Conservation (phyloP, 2,113 vertebrate species). For the Prinia subflava region DNA sequence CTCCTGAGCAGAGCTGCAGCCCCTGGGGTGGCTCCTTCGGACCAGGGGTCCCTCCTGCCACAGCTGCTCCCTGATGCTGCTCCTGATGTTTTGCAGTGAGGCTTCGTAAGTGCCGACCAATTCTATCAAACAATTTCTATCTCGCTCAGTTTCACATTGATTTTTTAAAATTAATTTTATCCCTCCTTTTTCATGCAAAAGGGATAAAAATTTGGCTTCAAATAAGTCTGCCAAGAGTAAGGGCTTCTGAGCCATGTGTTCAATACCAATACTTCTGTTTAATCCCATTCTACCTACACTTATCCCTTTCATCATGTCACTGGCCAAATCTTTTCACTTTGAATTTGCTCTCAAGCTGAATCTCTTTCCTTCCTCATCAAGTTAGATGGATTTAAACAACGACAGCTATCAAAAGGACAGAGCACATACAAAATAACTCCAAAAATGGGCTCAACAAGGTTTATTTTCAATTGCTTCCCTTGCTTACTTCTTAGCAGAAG, state of each 20-base stretch:
- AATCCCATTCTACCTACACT: constrained; percentile 2
- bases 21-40: accelerated
- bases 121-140: neutral
- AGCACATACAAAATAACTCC: neutral
- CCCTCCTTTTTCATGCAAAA: neutral
- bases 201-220: neutral
- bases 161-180: neutral
- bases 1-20: neutral
- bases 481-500: constrained; percentile 9
- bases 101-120: neutral
- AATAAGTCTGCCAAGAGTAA: neutral
- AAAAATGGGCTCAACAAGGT: neutral
- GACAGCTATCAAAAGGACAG: neutral
- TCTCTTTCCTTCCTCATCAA: neutral
- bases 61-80: neutral
- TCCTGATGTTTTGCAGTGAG: neutral
- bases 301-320: neutral
- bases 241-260: neutral
- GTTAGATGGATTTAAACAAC: neutral
- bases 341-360: neutral
- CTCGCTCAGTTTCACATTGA: neutral
- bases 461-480: neutral
- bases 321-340: constrained; percentile 8
- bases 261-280: neutral
- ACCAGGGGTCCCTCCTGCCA: accelerated